Evolutionary conservation across 2,888 invertebrate genomes (phyloP).

Genomic region (Aspidiotus destructor): DNA sequence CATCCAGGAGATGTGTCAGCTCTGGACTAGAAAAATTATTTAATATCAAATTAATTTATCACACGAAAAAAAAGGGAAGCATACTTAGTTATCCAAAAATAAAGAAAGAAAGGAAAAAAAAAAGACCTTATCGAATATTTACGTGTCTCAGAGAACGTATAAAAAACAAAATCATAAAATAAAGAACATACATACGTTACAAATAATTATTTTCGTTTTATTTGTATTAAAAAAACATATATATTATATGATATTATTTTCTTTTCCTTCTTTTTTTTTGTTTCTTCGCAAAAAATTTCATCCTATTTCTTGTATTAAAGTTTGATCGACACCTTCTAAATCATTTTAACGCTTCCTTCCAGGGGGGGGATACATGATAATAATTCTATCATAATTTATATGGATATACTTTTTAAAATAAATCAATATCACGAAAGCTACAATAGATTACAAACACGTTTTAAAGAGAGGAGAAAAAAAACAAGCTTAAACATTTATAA

Average conservation of each 20-base stretch:
- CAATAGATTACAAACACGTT: no score
- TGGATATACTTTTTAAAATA: no score
- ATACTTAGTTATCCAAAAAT: constrained; percentile 24
- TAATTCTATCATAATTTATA: no score
- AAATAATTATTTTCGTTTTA: constrained; percentile 6
- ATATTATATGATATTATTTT: neutral
- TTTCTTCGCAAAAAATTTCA: neutral
- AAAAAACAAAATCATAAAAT: constrained; percentile 24
- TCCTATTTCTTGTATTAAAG: neutral
- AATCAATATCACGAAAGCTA: no score
- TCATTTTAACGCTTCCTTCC: no score
- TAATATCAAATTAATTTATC: constrained; percentile 15
- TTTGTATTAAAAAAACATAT: constrained; percentile 1
- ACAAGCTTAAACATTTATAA: no score
- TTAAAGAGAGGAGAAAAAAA: no score
- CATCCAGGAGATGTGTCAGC: constrained; percentile 30
- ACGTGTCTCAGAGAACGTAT: constrained; percentile 28
- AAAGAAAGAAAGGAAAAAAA: constrained; percentile 17
- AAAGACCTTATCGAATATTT: constrained; percentile 22
- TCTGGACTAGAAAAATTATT: constrained; percentile 27
- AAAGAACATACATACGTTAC: constrained; percentile 18
- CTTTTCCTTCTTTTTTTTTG: neutral
- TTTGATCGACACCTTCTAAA: neutral
- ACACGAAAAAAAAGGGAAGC: constrained; percentile 13
- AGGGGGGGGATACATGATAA: no score